Evolutionary conservation across 2,113 vertebrate species (phyloP).

Genomic region (Columba janthina): DNA sequence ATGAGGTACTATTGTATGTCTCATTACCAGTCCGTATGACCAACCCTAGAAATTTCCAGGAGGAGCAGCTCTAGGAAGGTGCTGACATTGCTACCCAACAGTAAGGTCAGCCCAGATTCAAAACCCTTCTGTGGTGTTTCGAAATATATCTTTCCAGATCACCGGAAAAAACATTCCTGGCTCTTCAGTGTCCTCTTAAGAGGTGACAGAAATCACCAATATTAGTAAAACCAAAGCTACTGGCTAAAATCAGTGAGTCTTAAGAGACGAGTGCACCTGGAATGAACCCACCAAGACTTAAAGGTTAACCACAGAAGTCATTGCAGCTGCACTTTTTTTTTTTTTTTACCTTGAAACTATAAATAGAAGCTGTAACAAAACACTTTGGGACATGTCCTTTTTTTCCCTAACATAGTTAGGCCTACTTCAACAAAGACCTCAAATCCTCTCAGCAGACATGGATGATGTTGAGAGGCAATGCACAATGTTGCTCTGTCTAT

Average conservation of each 20-base stretch:
- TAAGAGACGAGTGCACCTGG: neutral
- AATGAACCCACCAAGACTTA: neutral
- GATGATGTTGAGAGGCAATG: neutral
- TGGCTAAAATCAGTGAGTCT: neutral
- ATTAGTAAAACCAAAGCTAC: neutral
- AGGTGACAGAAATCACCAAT: neutral
- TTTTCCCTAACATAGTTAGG: neutral
- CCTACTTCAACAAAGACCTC: neutral
- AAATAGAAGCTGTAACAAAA: neutral
- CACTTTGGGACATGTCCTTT: neutral
- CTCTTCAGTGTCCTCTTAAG: neutral
- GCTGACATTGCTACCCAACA: neutral
- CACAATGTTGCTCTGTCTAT: neutral
- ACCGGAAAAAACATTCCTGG: neutral
- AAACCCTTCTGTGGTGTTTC: neutral
- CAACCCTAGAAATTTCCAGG: neutral
- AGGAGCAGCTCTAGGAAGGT: neutral
- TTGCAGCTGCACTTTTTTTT: neutral
- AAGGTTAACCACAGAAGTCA: neutral
- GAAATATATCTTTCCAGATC: neutral
- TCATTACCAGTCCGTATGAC: neutral
- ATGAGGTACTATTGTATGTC: neutral
- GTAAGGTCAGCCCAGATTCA: neutral
- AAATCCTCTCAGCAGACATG: neutral
- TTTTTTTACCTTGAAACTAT: neutral